phyloP scores from a whole-genome alignment of 2,888 invertebrate species.

The Pseudoips prasinana region DNA sequence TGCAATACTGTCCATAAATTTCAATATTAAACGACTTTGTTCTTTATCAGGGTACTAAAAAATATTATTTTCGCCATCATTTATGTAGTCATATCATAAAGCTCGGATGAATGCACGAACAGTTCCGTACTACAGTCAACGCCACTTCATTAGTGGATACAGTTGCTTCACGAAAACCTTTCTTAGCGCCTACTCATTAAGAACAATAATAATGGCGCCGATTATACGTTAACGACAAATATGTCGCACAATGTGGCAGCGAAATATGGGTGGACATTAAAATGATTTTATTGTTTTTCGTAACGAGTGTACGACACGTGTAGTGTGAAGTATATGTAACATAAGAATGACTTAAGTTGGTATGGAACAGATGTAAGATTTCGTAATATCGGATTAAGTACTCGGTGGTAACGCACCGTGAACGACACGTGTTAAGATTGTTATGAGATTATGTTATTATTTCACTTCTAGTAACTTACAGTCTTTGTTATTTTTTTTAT shows the following conservation, averaged over 20 bases:
- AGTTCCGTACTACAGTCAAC: conserved; percentile 36
- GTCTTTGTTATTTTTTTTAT: too few species aligned
- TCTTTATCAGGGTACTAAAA: conserved; percentile 1
- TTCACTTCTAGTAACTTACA: conserved; percentile 7
- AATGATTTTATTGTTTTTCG: conserved; percentile 53
- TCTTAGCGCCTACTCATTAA: too few species aligned
- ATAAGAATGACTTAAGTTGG: conserved; percentile 29
- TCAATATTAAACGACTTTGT: neutral
- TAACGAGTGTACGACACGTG: conserved; percentile 38
- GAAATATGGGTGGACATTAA: conserved; percentile 45
- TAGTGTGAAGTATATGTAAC: conserved; percentile 6
- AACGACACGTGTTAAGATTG: conserved; percentile 44
- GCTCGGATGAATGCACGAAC: conserved; percentile 29
- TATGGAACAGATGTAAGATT: conserved; percentile 55
- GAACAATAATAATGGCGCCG: too few species aligned
- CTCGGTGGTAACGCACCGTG: conserved; percentile 20
- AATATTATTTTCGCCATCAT: conserved; percentile 11
- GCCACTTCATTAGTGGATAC: too few species aligned
- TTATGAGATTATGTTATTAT: conserved; percentile 13
- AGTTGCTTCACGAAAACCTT: too few species aligned
- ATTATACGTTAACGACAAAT: conserved; percentile 14
- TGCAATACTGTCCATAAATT: neutral
- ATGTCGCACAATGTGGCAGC: conserved; percentile 41
- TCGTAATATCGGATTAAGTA: conserved; percentile 53
- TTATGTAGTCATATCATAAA: conserved; percentile 13